These are phyloP conservation scores for Coranthus polyacanthus DNA, from an alignment of 2,797 vertebrate genomes.

Conservation along the genomic window DNA sequence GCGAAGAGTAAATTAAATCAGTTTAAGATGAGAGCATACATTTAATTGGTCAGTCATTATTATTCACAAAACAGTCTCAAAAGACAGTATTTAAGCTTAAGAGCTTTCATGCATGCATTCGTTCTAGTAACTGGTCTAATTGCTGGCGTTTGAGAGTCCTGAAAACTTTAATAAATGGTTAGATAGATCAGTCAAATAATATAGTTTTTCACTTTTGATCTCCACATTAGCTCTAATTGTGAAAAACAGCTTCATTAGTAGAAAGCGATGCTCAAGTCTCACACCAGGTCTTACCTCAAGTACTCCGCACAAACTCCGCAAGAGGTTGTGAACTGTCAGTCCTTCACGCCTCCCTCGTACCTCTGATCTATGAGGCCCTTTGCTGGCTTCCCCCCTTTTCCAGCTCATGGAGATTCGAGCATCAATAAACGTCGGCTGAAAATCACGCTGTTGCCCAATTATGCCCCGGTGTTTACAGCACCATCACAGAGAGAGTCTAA, in stretches of 20 bases:
- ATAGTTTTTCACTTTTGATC: conserved; percentile 10
- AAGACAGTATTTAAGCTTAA: conserved; percentile 4
- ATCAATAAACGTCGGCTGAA: conserved; percentile 61
- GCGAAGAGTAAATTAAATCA: conserved; percentile 20
- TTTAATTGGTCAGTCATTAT: conserved; percentile 17
- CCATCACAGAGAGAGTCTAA: conserved; percentile 61
- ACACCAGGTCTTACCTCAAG: conserved; percentile 42
- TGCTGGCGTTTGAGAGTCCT: conserved; percentile 15
- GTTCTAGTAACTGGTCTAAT: neutral
- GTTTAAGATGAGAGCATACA: neutral
- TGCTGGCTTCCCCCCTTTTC: conserved; percentile 20
- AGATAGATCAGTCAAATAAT: conserved; percentile 18
- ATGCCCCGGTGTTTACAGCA: conserved; percentile 59
- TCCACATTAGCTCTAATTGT: conserved; percentile 5
- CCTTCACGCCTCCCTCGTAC: conserved; percentile 13
- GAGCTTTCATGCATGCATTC: conserved; percentile 26
- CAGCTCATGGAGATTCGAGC: conserved; percentile 42
- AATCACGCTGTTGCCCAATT: conserved; percentile 72
- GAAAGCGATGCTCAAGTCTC: conserved; percentile 3
- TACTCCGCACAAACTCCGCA: conserved; percentile 19
- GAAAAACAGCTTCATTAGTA: neutral
- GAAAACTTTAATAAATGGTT: conserved; percentile 24
- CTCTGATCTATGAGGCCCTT: conserved; percentile 30
- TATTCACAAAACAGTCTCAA: conserved; percentile 10
- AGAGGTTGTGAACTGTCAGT: conserved; percentile 24